Evolutionary conservation across 92 coral and sea anemone genomes (phyloP), one percentile per base, ranked within the genome.

Genomic region (Epizoanthus rinbou): DNA sequence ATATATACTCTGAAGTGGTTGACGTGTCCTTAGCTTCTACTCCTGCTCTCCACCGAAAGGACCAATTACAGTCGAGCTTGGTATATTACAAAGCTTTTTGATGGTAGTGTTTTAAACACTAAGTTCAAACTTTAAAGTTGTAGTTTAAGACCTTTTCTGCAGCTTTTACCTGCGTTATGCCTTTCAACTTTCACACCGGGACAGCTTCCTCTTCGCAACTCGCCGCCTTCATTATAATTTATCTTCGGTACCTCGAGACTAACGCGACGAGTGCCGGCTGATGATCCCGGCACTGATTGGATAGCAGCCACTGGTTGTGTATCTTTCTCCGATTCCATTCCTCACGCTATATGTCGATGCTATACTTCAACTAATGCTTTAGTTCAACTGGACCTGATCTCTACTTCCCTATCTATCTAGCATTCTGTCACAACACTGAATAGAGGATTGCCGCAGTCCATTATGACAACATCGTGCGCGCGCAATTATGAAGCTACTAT

Each of bases 241-340:
- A 19, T 64, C 15, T 21, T 41, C 15, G 56, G 53, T 22, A 35
- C 69, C 22, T 76, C 70, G 59, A n/a, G 82, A 22, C 76, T 71
- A 71, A 22, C 75, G 35, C 31, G 57, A 31, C 75, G 56, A 33
- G 81, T 8, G 8, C 28, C 19, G 6, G 68, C 4, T 10, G 53
- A 59, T 37, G 57, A 25, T 0, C 33, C 56, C 6, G 69, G 19
- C 6, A 14, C 67, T 1, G 80, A 75, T 56, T 75, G 52, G 17
- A 5, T 19, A 16, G 80, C 21, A 16, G 67, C 21, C 3, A 3
- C 28, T 25, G n/a, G 21, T n/a, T 60, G 14, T 21, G 52, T 54
- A 58, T 41, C 70, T 19, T 57, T 33, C 11, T 31, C 67, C 7
- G 82, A 76, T 33, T 59, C 69, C 82, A 76, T 76, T 72, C 19